Base-by-base conservation (phyloP, 1,140 invertebrate species). In the Dendrolimus punctatus region DNA sequence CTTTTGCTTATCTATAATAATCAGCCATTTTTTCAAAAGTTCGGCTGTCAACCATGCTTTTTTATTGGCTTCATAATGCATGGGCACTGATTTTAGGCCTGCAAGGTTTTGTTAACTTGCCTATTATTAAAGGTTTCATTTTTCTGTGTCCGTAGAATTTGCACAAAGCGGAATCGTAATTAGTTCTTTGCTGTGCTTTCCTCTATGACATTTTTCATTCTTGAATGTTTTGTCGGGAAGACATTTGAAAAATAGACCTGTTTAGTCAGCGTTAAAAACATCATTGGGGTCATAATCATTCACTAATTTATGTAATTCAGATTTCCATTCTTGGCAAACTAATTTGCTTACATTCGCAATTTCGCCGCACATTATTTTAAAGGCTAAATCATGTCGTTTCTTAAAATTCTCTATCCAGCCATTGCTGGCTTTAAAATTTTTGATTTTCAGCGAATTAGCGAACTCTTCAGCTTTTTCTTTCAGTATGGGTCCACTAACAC, bases 1-100 rank as follows among this genome's bases (percentile, higher is more conserved):
- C 62, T 76, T 71, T 53, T 69, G 56, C 23, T 63, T 64, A 62
- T 81, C 67, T 37, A 84, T 44, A 39, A 71, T 68, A 54, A 60
- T 52, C 10, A 86, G 57, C 68, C 66, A 74, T 51, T 64, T 57
- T 70, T 73, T 60, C 62, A 82, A 85, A 50, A 79, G 56, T 58
- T 76, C 63, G 43, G 58, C 51, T 46, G 64, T 86, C 78, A 88
- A 87, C 86, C 85, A 89, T 6, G 87, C 79, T 65, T 76, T 88
- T 44, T 70, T 71, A 59, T 88, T 89, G 4, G 69, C 66, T 49
- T 64, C 49, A 67, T 87, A 88, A 8, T 75, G 40, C 5, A 78
- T 41, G n/a, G n/a, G n/a, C n/a, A n/a, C n/a, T n/a, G n/a, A 60
- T 70, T 77, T 77, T 37, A 66, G 48, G 58, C 68, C 67, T 53